Evolutionary conservation across 2,797 vertebrate genomes (phyloP).

Genomic region (Tarsius wallacei): DNA sequence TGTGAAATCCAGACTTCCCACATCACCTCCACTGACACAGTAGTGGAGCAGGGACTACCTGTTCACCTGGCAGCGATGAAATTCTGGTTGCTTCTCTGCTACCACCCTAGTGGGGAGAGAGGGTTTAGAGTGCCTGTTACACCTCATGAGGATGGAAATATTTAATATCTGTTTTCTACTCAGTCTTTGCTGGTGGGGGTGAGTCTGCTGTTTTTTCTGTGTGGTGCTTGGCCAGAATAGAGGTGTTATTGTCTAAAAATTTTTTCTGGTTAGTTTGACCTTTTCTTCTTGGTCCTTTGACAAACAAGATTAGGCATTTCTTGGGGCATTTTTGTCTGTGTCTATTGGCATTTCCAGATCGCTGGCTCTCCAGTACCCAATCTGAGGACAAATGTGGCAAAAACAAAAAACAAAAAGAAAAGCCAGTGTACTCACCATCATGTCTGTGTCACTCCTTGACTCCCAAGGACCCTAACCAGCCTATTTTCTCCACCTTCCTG

Average conservation of each 20-base stretch:
- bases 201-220: neutral
- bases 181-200: neutral
- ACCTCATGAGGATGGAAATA: neutral
- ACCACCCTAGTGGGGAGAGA: neutral
- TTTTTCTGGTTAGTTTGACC: neutral
- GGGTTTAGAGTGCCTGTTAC: neutral
- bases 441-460: neutral
- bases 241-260: neutral
- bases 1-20: slow-evolving; percentile 13
- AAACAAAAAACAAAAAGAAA: neutral
- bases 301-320: neutral
- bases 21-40: neutral
- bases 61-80: neutral
- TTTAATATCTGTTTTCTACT: neutral
- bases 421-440: neutral
- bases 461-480: neutral
- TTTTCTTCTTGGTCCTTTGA: neutral
- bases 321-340: neutral
- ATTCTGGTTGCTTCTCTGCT: neutral
- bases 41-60: neutral
- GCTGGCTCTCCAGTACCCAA: neutral
- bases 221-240: neutral
- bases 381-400: neutral
- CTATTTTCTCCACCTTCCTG: slow-evolving; percentile 15
- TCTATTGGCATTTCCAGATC: neutral